These are phyloP conservation scores for Phalanger gymnotis DNA, from an alignment of 2,797 vertebrate genomes.

Conservation along the genomic window DNA sequence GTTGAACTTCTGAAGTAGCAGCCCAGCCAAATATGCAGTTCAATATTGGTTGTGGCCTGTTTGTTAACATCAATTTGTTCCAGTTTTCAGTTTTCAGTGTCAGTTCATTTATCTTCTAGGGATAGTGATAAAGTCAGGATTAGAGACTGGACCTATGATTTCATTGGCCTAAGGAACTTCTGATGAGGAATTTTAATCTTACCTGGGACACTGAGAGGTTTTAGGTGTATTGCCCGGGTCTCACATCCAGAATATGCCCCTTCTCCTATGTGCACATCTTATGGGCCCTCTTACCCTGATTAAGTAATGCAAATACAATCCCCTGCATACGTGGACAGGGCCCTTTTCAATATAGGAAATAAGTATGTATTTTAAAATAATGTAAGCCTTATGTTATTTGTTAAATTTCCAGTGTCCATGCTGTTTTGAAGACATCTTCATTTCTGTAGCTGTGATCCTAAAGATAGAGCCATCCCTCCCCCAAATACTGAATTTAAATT, in stretches of 20 bases:
- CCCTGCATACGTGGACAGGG: background rate
- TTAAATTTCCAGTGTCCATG: background rate
- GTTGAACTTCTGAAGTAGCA: conserved; percentile 35
- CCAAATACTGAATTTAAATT: background rate
- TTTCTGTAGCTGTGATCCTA: background rate
- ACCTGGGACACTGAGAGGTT: background rate
- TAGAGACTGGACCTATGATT: background rate
- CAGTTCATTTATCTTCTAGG: background rate
- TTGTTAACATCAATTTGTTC: conserved; percentile 44
- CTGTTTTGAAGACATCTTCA: background rate
- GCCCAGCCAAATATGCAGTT: conserved; percentile 20
- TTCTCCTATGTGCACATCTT: background rate
- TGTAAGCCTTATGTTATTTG: background rate
- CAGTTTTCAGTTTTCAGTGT: background rate
- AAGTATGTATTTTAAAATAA: background rate
- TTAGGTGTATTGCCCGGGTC: background rate
- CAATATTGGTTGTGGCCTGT: conserved; percentile 40
- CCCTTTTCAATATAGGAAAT: background rate
- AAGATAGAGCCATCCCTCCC: background rate
- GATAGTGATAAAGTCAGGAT: background rate
- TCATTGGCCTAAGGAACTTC: background rate
- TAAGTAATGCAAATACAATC: background rate
- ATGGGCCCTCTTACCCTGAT: background rate
- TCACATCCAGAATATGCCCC: background rate
- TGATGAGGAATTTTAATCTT: background rate